phyloP scores from a whole-genome alignment of 2,797 vertebrate species.

The Dryobates pubescens region DNA sequence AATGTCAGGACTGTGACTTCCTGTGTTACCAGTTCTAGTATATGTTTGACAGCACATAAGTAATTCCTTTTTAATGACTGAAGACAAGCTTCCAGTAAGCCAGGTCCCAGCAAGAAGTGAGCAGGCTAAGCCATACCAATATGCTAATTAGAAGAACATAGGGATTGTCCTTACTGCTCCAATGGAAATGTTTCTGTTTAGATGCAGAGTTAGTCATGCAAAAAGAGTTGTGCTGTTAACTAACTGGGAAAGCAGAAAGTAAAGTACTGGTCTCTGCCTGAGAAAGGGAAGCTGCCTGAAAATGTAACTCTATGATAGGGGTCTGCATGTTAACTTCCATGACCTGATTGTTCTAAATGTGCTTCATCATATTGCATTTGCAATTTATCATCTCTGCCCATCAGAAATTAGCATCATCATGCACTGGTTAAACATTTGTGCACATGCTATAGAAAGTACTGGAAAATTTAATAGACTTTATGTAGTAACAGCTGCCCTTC shows the following conservation, averaged over 20 bases:
- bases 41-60: background rate
- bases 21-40: fast-evolving
- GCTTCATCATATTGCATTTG: background rate
- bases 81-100: background rate
- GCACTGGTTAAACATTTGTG: background rate
- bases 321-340: no score
- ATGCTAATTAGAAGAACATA: background rate
- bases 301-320: no score
- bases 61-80: background rate
- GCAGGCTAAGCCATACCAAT: background rate
- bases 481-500: constrained; percentile 7
- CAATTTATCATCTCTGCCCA: background rate
- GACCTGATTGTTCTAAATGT: background rate
- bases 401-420: background rate
- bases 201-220: no score
- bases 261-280: no score
- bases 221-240: no score
- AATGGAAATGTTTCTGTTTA: background rate
- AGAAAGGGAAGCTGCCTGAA: no score
- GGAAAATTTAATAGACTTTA: background rate
- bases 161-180: background rate
- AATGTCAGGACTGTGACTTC: background rate
- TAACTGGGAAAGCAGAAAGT: no score
- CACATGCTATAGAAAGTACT: background rate
- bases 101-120: background rate